Base-by-base conservation (phyloP, 2,113 vertebrate species). In the Pygathrix nemaeus region DNA sequence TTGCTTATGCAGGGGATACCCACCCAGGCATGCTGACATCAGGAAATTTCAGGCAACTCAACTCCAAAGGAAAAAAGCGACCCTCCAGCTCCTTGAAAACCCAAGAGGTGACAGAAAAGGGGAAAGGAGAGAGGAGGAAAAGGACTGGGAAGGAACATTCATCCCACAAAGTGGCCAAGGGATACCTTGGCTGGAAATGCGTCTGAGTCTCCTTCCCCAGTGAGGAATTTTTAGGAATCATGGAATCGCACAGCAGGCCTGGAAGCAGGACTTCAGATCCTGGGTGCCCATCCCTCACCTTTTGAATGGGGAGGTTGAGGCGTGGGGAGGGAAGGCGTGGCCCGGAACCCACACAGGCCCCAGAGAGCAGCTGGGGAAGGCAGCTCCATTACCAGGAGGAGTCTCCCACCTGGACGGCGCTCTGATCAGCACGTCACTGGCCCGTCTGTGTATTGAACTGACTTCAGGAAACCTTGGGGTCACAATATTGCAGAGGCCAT, bases 1-100 rank as follows among this genome's bases (percentile, higher is more conserved):
- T 1, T n/a, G 50, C 70, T 84, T 73, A 11, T 1, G 0, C 21
- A n/a, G 27, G 43, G 59, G n/a, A n/a, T 25, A 25, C 48, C 95
- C 79, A 23, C 38, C 21, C 0, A 0, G 40, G 50, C 35, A 45
- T 8, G 25, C 48, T 10, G 30, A 76, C 35, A 64, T n/a, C 25
- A 64, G 81, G 64, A 87, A 40, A 92, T 87, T 38, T 88, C 50
- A 88, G 66, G 35, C 3, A 18, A 75, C 50, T 88, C 61, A 59
- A 64, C 59, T 45, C 14, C 48, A 45, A 86, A 87, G 27, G 82
- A 12, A 64, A 27, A 72, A n/a, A 55, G 48, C 0, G 18, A 61
- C 25, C 5, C 40, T 93, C 40, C 38, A 96, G 78, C 8, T 59
- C 35, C 76, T 87, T 45, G 14, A 52, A 83, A 96, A 73, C n/a